Evolutionary conservation across 1,140 invertebrate genomes (phyloP).

Genomic region (Drosophila carrolli): DNA sequence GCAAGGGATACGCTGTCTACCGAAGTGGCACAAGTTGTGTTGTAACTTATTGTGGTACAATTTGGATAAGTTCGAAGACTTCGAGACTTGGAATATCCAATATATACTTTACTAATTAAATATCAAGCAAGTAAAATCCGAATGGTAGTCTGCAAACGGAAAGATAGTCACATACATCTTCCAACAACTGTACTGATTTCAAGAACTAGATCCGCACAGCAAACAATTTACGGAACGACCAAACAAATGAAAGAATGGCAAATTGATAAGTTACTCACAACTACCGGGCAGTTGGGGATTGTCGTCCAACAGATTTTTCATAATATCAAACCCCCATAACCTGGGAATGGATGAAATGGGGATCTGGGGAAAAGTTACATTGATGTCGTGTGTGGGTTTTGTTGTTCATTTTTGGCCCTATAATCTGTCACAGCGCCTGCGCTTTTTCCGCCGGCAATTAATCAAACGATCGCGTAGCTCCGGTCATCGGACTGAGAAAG

Average conservation of each 20-base stretch:
- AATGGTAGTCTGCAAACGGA: no score
- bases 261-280: constrained; percentile 14
- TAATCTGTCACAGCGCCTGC: constrained; percentile 3
- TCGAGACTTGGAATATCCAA: no score
- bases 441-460: constrained; percentile 4
- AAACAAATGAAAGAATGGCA: constrained; percentile 30
- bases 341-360: neutral
- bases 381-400: neutral
- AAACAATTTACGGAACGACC: neutral
- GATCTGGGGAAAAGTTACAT: neutral
- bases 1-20: no score
- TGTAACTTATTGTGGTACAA: no score
- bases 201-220: no score
- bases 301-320: constrained; percentile 21
- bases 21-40: no score
- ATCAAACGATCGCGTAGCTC: constrained; percentile 16
- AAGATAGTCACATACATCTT: no score
- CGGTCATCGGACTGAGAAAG: constrained; percentile 50
- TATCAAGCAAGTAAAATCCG: no score
- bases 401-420: neutral
- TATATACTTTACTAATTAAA: no score
- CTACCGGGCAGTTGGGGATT: constrained; percentile 4
- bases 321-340: constrained; percentile 16
- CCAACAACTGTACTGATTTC: no score
- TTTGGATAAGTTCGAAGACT: no score